Conservation (phyloP, 1,140 invertebrate species). For the Pollicipes pollicipes region DNA sequence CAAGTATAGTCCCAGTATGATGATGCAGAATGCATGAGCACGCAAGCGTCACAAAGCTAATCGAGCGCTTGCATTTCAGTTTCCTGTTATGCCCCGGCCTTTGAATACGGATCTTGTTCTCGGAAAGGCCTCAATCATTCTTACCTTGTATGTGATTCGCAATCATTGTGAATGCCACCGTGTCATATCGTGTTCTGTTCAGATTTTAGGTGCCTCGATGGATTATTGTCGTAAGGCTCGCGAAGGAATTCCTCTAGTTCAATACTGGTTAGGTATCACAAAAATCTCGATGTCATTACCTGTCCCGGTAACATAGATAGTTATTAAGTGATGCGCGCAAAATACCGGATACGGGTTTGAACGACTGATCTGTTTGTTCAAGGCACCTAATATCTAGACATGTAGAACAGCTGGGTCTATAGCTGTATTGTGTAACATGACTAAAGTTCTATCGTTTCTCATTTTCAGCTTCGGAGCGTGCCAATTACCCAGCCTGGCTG, state of each 20-base stretch:
- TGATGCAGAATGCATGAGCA: background rate
- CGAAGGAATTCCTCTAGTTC: too few relatives aligned
- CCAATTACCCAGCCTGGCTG: slow-evolving; percentile 2
- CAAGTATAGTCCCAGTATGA: background rate
- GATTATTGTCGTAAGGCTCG: too few relatives aligned
- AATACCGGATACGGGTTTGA: too few relatives aligned
- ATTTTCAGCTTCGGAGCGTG: background rate
- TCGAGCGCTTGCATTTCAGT: background rate
- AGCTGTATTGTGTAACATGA: too few relatives aligned
- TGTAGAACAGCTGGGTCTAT: too few relatives aligned
- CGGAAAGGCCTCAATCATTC: background rate
- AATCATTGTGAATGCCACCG: background rate
- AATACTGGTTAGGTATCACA: too few relatives aligned
- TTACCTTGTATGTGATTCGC: background rate
- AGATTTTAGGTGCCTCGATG: background rate
- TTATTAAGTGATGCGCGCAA: too few relatives aligned
- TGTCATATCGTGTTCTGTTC: background rate
- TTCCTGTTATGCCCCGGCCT: background rate
- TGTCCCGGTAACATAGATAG: too few relatives aligned
- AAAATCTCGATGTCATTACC: too few relatives aligned
- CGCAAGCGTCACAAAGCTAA: background rate
- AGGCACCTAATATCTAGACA: too few relatives aligned
- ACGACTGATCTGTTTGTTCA: too few relatives aligned
- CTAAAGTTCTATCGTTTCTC: too few relatives aligned
- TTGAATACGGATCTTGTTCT: background rate